Percentiles rank a stretch among this genome's conserved stretches.
Evolutionary conservation across 2,797 vertebrate genomes (phyloP).

Genomic region (Hydrolagus colliei): DNA sequence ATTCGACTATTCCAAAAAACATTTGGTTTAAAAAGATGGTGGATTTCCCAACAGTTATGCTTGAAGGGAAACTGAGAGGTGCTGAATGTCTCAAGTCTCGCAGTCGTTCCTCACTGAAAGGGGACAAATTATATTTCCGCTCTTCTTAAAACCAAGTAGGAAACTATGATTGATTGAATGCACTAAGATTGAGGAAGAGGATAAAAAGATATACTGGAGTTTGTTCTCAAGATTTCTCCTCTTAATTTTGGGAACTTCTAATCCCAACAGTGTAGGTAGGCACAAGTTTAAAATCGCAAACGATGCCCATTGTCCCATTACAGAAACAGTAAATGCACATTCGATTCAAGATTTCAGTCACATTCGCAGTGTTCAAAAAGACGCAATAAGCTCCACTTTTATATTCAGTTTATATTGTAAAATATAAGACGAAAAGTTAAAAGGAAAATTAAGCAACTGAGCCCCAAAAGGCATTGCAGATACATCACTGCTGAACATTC

Average conservation of each 20-base stretch:
- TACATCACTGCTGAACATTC: not conserved
- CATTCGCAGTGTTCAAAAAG: not conserved
- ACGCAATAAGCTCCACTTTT: not conserved
- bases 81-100: too few relatives aligned
- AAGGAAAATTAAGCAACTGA: not conserved
- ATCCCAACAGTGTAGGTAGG: conserved; percentile 15
- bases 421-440: not conserved
- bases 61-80: conserved; percentile 42
- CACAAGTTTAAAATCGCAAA: not conserved
- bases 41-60: conserved; percentile 29
- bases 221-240: not conserved
- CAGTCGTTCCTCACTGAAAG: not conserved
- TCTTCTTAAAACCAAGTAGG: not conserved
- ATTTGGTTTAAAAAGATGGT: not conserved
- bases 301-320: not conserved
- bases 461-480: not conserved
- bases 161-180: conserved; percentile 9
- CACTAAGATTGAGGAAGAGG: not conserved
- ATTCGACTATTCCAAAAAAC: not conserved
- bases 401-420: conserved; percentile 6
- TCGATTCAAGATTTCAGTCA: not conserved
- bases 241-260: not conserved
- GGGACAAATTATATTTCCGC: not conserved
- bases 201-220: not conserved
- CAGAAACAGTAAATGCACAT: not conserved